Base-by-base conservation (phyloP, 1,140 invertebrate species). In the Cyclina sinensis region DNA sequence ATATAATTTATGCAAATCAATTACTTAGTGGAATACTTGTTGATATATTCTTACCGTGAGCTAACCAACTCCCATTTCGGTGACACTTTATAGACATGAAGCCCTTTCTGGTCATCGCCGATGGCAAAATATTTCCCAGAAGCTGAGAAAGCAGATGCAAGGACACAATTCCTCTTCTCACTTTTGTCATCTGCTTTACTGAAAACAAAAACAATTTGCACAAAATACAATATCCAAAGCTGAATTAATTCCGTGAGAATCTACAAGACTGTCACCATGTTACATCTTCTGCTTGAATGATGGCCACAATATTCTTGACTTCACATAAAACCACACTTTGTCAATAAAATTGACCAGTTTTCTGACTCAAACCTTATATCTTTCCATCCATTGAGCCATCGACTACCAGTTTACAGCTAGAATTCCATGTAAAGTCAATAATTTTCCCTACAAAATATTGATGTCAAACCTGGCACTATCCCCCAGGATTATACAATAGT, bases 331-430 rank as follows among this genome's bases (percentile, higher is more conserved):
- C 48, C 27, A 27, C 24, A 35, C n/a, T 82, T 57, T 65, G 70
- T 88, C 86, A 88, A 88, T 88, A 88, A 74, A 83, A 88, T 88
- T 88, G 86, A 88, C 86, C 86, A 88, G 86, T 88, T 88, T 88
- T 82, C 79, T 87, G 85, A 79, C 74, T 87, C 85, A 87, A 87
- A 87, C 74, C 85, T 57, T 68, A 51, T 79, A 80, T 80, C 48
- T 80, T 78, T 46, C n/a, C 76, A 51, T 87, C 83, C 51, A 51
- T 0, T 68, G 39, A 87, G 57, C 85, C 85, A 80, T 68, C 43
- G 48, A 82, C 79, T 83, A 76, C 65, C 79, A 88, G 82, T 88
- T 88, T 88, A 88, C 86, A 82, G 86, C 43, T 88, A 82, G 62
- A 76, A 54, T 88, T 82, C 86, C 79, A 27, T 54, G 76, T 81